A percentile compares a stretch with the other conserved stretches of the same genome.
phyloP scores from a whole-genome alignment of 1,140 invertebrate species.

The Rhopalosiphum maidis region DNA sequence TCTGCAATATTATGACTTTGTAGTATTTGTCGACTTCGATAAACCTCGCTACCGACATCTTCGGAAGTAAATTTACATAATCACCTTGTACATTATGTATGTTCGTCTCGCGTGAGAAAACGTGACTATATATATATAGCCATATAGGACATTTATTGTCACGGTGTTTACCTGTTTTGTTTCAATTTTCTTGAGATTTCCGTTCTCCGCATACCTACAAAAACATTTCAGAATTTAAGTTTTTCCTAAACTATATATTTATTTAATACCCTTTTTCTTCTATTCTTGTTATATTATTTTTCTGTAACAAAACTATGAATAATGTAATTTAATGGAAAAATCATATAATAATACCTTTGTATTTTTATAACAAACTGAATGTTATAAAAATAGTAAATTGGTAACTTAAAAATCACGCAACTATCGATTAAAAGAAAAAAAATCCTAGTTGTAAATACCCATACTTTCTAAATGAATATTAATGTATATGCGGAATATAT shows the following conservation, averaged over 20 bases:
- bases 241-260: not conserved
- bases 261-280: not conserved
- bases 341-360: not conserved
- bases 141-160: not conserved
- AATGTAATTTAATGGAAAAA: not conserved
- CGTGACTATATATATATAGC: not conserved
- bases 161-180: constrained; percentile 23
- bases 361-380: not conserved
- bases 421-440: too few relatives aligned
- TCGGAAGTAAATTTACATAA: constrained; percentile 36
- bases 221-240: not conserved
- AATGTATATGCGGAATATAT: too few relatives aligned
- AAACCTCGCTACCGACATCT: not conserved
- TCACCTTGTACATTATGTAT: constrained; percentile 40
- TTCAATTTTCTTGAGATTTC: constrained; percentile 1
- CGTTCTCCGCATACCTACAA: not conserved
- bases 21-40: constrained; percentile 30
- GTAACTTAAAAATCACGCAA: too few relatives aligned
- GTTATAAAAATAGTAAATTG: too few relatives aligned
- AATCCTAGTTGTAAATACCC: too few relatives aligned
- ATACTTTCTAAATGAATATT: too few relatives aligned
- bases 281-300: not conserved
- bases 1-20: constrained; percentile 17
- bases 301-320: not conserved
- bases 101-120: constrained; percentile 35